A percentile compares a stretch with the other conserved stretches of the same genome.
Evolutionary conservation across 23 tunicate species (phyloP).

Genomic region (Ciona savignyi): DNA sequence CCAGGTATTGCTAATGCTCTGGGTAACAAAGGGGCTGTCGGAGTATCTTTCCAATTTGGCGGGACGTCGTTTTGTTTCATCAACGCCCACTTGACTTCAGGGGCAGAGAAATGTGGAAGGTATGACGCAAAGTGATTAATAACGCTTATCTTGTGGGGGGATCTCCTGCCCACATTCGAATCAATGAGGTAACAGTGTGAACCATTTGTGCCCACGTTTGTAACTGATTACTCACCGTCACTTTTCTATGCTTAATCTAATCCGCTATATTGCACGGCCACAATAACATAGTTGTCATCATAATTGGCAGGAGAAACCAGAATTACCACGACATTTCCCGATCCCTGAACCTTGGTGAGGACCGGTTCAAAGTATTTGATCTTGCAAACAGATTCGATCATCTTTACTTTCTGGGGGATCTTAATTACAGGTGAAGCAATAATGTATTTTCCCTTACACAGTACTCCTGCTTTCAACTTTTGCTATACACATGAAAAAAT

Average conservation of each 20-base stretch:
- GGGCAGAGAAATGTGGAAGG: conserved; percentile 75
- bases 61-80: conserved; percentile 89
- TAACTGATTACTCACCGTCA: no score
- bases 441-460: no score
- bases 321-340: conserved; percentile 85
- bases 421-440: conserved; percentile 87
- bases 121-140: no score
- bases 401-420: conserved; percentile 77
- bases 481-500: no score
- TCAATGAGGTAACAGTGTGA: no score
- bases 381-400: conserved; percentile 84
- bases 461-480: no score
- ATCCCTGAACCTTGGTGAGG: conserved; percentile 65
- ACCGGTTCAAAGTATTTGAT: conserved; percentile 44
- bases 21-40: conserved; percentile 95
- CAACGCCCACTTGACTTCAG: conserved; percentile 87
- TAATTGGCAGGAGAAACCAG: conserved; percentile 56
- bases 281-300: background rate
- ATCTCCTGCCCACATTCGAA: no score
- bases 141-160: no score
- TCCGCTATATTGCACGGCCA: no score
- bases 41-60: conserved; percentile 74
- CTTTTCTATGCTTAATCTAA: no score
- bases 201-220: no score
- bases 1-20: conserved; percentile 87